These are phyloP conservation scores for Stenurella melanura DNA, from an alignment of 2,888 invertebrate genomes.

Conservation along the genomic window DNA sequence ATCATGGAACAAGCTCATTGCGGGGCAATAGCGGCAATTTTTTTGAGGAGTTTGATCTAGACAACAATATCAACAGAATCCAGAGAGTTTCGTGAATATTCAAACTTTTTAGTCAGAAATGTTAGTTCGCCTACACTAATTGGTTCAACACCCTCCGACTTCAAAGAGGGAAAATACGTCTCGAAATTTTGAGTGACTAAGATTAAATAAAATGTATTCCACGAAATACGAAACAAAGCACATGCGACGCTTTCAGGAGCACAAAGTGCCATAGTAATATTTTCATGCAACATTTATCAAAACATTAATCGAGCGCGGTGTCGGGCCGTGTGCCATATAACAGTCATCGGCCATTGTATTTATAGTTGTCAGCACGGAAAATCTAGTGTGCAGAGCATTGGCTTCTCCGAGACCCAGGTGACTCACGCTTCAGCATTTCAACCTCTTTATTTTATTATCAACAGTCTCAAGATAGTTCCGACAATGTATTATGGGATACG, in stretches of 20 bases:
- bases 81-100: no score
- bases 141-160: neutral
- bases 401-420: slow-evolving; percentile 49
- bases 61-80: no score
- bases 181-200: neutral
- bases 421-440: slow-evolving; percentile 46
- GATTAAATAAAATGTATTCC: neutral
- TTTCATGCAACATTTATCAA: slow-evolving; percentile 41
- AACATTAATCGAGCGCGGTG: slow-evolving; percentile 38
- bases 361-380: slow-evolving; percentile 50
- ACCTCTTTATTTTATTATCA: slow-evolving; percentile 45
- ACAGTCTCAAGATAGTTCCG: slow-evolving; percentile 32
- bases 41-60: no score
- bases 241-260: neutral
- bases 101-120: no score
- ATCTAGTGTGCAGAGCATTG: slow-evolving; percentile 49
- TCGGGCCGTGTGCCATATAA: slow-evolving; percentile 51
- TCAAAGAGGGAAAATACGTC: neutral
- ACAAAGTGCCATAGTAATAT: slow-evolving; percentile 33
- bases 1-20: no score
- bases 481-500: neutral
- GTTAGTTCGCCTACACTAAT: no score
- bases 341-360: slow-evolving; percentile 54
- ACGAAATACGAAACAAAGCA: neutral
- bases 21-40: no score